A percentile compares a stretch with the other conserved stretches of the same genome.
Evolutionary conservation across 1,140 invertebrate genomes (phyloP).

Genomic region (Mesaphorura yosii): DNA sequence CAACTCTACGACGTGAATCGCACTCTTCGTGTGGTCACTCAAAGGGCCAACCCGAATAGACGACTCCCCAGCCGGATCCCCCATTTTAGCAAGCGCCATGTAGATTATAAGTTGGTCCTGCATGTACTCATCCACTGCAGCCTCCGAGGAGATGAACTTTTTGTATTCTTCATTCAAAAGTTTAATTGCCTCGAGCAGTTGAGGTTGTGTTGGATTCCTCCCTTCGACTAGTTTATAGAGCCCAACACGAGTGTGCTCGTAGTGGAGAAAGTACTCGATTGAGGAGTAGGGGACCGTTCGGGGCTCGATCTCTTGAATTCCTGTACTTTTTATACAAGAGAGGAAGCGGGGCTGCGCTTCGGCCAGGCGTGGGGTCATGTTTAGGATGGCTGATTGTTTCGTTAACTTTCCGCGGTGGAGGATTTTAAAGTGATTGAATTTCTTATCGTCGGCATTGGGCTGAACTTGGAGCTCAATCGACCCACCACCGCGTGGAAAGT

Average conservation of each 20-base stretch:
- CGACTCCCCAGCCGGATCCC: constrained; percentile 5
- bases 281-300: constrained; percentile 22
- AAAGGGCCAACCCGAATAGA: neutral
- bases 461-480: constrained; percentile 15
- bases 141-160: constrained; percentile 10
- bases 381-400: constrained; percentile 13
- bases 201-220: neutral
- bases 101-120: constrained; percentile 30
- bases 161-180: constrained; percentile 9
- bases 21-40: constrained; percentile 23
- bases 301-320: constrained; percentile 15
- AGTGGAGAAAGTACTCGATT: constrained; percentile 23
- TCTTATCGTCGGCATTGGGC: neutral
- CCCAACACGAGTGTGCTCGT: constrained; percentile 15
- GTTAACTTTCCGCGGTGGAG: constrained; percentile 15
- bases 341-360: constrained; percentile 5
- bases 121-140: constrained; percentile 20
- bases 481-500: constrained; percentile 27
- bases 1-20: constrained; percentile 26
- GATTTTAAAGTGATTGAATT: constrained; percentile 14
- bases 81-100: constrained; percentile 25
- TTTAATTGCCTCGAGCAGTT: neutral
- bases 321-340: constrained; percentile 4
- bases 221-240: constrained; percentile 19
- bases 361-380: constrained; percentile 13